Conservation (phyloP, 1,140 invertebrate species). For the Drosophila saltans region DNA sequence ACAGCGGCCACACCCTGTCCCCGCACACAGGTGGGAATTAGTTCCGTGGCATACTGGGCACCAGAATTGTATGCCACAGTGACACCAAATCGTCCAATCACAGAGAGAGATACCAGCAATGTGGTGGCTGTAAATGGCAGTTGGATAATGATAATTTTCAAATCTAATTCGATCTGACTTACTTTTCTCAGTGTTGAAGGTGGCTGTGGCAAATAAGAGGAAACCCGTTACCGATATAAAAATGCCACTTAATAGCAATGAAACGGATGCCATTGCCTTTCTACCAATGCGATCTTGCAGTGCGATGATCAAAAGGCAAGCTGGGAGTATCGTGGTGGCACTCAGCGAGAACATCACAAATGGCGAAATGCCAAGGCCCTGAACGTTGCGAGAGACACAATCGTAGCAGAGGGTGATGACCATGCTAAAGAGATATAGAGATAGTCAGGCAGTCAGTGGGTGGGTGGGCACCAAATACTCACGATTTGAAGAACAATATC, state of each 20-base stretch:
- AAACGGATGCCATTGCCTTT: constrained; percentile 85
- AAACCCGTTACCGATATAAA: constrained; percentile 83
- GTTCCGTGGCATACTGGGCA: constrained; percentile 87
- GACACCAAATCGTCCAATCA: constrained; percentile 86
- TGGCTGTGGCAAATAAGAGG: constrained; percentile 67
- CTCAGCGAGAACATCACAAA: constrained; percentile 85
- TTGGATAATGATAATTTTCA: neutral
- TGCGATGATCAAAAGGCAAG: constrained; percentile 84
- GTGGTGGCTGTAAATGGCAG: constrained; percentile 34
- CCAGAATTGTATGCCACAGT: constrained; percentile 87
- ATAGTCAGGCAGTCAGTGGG: constrained; percentile 2
- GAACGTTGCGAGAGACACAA: constrained; percentile 86
- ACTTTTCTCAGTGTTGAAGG: constrained; percentile 43
- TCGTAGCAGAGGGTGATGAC: constrained; percentile 86
- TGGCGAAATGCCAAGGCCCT: constrained; percentile 85
- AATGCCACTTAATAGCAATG: constrained; percentile 84
- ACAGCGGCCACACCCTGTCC: constrained; percentile 85
- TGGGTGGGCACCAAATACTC: constrained; percentile 56
- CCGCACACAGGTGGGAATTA: constrained; percentile 88
- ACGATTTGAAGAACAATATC: constrained; percentile 86
- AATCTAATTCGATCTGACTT: constrained; percentile 25
- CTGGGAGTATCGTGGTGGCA: constrained; percentile 85
- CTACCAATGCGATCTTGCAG: constrained; percentile 86
- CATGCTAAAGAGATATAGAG: constrained; percentile 82
- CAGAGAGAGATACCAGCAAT: constrained; percentile 68